Percentiles rank a stretch among this genome's conserved stretches.
Evolutionary conservation across 2,888 invertebrate species (phyloP).

Genomic region (Lypha dubia): DNA sequence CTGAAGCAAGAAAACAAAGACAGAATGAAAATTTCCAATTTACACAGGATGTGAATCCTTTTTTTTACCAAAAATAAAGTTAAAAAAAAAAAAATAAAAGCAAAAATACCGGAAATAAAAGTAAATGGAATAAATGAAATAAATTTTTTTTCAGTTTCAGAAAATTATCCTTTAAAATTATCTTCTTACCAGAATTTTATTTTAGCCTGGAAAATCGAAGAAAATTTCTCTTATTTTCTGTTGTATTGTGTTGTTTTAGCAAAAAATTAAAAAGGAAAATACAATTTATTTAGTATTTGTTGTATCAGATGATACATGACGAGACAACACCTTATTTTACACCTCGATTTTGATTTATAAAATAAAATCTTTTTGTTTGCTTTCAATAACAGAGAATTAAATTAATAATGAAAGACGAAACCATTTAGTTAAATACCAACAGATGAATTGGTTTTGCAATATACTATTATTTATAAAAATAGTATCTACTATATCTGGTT

Average conservation of each 20-base stretch:
- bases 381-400: no score
- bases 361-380: no score
- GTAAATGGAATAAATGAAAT: not conserved
- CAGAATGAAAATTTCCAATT: conserved; percentile 28
- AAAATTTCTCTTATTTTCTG: not conserved
- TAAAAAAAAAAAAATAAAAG: not conserved
- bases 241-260: not conserved
- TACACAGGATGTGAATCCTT: conserved; percentile 28
- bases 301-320: not conserved
- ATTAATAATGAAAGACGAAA: no score
- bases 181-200: not conserved
- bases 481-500: no score
- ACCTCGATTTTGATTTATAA: no score
- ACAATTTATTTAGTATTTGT: not conserved
- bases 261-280: no score
- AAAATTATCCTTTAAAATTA: not conserved
- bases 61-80: conserved; percentile 5
- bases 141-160: not conserved
- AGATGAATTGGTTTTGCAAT: no score
- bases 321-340: not conserved
- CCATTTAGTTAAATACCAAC: no score
- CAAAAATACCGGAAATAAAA: conserved; percentile 30
- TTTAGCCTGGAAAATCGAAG: not conserved
- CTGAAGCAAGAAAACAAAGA: not conserved
- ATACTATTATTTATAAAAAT: no score